Conservation (phyloP, 2,113 vertebrate species). For the Sterna hirundo region DNA sequence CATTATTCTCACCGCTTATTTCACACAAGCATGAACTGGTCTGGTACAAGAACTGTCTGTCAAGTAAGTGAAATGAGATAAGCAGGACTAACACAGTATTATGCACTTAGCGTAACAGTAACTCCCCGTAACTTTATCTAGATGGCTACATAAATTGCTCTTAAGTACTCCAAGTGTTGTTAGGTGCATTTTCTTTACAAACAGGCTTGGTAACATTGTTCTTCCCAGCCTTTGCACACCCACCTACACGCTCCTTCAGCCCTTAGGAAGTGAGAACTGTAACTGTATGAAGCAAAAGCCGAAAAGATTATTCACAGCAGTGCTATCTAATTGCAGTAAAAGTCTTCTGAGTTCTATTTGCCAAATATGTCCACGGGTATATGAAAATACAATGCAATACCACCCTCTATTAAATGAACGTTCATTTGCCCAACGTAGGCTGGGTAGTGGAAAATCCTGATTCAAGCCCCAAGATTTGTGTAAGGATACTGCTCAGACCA, state of each 20-base stretch:
- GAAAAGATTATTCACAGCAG: neutral
- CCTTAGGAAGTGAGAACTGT: neutral
- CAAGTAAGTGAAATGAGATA: constrained; percentile 30
- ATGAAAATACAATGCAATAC: neutral
- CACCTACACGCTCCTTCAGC: neutral
- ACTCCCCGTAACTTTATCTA: constrained; percentile 36
- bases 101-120: constrained; percentile 26
- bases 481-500: neutral
- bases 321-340: neutral
- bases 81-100: constrained; percentile 22
- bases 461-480: neutral
- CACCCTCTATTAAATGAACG: neutral
- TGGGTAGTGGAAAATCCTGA: neutral
- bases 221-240: neutral
- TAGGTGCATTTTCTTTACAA: neutral
- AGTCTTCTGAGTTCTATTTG: neutral
- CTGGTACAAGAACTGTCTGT: constrained; percentile 28
- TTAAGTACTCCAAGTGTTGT: constrained; percentile 21
- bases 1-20: neutral
- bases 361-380: neutral
- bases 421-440: neutral
- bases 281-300: neutral
- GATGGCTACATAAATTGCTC: constrained; percentile 18
- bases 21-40: neutral
- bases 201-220: neutral